Base-by-base conservation (phyloP, 2,113 vertebrate genomes). In the Podiceps cristatus region DNA sequence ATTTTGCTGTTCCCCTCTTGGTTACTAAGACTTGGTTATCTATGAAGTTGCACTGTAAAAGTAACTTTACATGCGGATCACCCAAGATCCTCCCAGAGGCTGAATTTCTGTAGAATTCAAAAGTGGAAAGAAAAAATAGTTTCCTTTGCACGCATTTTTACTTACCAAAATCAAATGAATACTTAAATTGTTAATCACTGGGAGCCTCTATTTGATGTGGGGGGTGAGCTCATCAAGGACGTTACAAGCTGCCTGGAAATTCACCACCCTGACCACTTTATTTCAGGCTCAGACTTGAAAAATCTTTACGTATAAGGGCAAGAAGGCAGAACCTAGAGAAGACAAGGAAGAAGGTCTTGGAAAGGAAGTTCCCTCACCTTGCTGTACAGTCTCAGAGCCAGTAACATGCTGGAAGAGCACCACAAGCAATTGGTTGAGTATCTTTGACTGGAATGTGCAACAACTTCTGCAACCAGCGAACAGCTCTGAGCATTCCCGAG, bases 241-340 rank as follows among this genome's bases (percentile, higher is more conserved):
- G 19, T 71, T 78, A 64, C 18, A 66, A 29, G 11, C 15, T 75
- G 28, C 18, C 42, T 64, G 14, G 56, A 82, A 87, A n/a, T 64
- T 59, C 88, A 79, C 44, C 31, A 56, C 7, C 9, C 8, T 23
- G 47, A 63, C n/a, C 86, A 96, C 63, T 94, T 92, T 86, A 53
- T 98, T 97, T 80, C 95, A 99, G 99, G 95, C 97, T 99, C 66
- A 98, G 98, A 88, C 17, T 98, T 59, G 99, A 99, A 97, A 98
- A 99, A 60, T 3, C 86, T 59, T 90, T 99, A 44, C 96, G 97
- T 27, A 72, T 6, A 11, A 96, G 91, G 73, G n/a, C 40, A 60
- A 98, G 97, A 73, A 96, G 94, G 93, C 88, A 55, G 52, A 97
- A 3, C 29, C 84, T 96, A 33, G 95, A 98, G 89, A 98, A 9